These are phyloP conservation scores for Hydropsyche betteni DNA, from an alignment of 2,888 invertebrate genomes.

Conservation along the genomic window DNA sequence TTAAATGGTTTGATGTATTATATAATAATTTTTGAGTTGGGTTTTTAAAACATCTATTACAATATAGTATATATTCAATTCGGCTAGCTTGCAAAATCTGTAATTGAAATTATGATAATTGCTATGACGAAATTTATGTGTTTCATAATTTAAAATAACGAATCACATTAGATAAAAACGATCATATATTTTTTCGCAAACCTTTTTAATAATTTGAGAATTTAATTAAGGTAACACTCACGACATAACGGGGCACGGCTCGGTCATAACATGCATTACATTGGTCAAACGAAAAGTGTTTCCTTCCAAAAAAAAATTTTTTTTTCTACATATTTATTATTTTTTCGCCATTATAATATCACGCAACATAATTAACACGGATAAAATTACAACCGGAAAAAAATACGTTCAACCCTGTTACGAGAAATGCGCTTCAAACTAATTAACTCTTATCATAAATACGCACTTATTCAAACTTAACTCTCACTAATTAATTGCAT, in stretches of 20 bases:
- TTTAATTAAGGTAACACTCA: constrained; percentile 36
- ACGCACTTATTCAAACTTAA: background rate
- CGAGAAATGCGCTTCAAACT: background rate
- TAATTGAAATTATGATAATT: background rate
- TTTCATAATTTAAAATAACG: constrained; percentile 39
- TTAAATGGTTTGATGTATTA: too few relatives aligned
- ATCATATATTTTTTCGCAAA: constrained; percentile 35
- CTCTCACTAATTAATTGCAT: too few relatives aligned
- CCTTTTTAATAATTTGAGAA: constrained; percentile 26
- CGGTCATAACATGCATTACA: background rate
- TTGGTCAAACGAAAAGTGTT: background rate
- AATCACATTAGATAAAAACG: constrained; percentile 40
- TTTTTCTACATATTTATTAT: constrained; percentile 16
- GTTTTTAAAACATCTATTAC: too few relatives aligned
- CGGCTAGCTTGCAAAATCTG: too few relatives aligned
- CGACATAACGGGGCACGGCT: constrained; percentile 35
- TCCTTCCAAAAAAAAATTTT: background rate
- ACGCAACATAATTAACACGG: constrained; percentile 17
- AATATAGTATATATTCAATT: too few relatives aligned
- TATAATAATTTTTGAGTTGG: too few relatives aligned
- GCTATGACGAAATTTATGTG: background rate
- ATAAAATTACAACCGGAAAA: constrained; percentile 10
- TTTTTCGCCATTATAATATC: constrained; percentile 29
- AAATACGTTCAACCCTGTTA: background rate
- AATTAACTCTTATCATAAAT: constrained; percentile 8